Evolutionary conservation across 1,140 invertebrate genomes (phyloP).

Genomic region (Globodera rostochiensis): DNA sequence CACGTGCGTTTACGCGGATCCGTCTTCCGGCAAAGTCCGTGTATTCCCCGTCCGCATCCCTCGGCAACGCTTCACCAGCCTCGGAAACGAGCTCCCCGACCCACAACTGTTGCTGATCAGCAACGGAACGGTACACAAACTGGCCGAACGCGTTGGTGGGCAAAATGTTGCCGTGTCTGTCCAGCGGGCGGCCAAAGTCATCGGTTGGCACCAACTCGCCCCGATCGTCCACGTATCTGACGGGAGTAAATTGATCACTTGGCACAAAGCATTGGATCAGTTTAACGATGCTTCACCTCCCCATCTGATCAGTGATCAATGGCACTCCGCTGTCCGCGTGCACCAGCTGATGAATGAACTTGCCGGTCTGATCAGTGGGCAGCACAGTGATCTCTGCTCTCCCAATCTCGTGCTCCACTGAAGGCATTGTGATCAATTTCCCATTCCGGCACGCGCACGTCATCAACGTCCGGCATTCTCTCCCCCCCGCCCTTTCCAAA

Average conservation of each 20-base stretch:
- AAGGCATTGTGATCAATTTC: background rate
- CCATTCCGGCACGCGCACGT: background rate
- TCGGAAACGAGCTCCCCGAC: background rate
- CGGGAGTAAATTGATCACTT: no score
- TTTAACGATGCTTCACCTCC: background rate
- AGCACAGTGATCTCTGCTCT: conserved; percentile 35
- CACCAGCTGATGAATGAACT: conserved; percentile 41
- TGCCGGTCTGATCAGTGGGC: conserved; percentile 54
- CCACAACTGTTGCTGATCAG: background rate
- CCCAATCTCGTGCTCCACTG: conserved; percentile 22
- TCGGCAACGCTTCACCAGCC: background rate
- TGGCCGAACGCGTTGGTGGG: conserved; percentile 43
- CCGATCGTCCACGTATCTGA: conserved; percentile 21
- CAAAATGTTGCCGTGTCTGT: conserved; percentile 45
- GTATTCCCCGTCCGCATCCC: background rate
- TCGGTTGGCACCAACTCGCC: conserved; percentile 41
- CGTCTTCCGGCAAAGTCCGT: background rate
- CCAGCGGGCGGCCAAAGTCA: conserved; percentile 50
- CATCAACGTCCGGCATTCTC: no score
- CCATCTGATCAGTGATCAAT: conserved; percentile 15
- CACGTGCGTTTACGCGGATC: conserved; percentile 3
- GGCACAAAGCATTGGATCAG: background rate
- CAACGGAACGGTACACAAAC: conserved; percentile 41
- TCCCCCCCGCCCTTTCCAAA: no score
- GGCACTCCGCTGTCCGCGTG: conserved; percentile 33